Evolutionary conservation across 2,113 vertebrate species (phyloP).

Genomic region (Microcebus ravelobensis): DNA sequence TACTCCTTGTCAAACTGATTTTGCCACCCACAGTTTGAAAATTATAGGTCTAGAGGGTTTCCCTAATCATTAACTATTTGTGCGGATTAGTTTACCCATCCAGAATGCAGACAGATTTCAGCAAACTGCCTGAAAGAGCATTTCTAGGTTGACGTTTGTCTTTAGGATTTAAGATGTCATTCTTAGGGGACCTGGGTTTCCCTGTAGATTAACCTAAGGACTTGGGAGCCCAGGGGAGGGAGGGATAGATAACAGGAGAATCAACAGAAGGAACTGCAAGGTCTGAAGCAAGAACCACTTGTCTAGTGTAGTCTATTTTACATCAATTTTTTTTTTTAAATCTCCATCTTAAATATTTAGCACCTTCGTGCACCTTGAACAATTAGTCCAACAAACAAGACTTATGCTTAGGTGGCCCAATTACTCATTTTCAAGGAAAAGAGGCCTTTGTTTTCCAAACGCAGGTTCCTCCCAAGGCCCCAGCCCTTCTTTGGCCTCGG

Average conservation of each 20-base stretch:
- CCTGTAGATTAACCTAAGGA: background rate
- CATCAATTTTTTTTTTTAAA: background rate
- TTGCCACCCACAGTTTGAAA: slow-evolving; percentile 20
- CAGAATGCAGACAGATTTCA: background rate
- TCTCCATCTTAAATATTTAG: slow-evolving; percentile 32
- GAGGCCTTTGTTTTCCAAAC: fast-evolving
- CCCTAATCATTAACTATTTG: background rate
- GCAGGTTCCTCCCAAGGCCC: too few relatives aligned
- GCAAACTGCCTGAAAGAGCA: background rate
- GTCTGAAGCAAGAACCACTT: background rate
- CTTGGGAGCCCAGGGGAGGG: background rate
- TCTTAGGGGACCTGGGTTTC: background rate
- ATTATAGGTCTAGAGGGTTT: background rate
- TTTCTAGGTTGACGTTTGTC: slow-evolving; percentile 1
- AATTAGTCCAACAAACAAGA: background rate
- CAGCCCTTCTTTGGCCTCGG: background rate
- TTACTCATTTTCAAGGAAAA: background rate
- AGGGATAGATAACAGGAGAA: background rate
- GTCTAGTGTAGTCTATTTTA: background rate
- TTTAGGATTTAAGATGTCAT: background rate
- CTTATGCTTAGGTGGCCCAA: background rate
- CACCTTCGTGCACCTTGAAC: background rate
- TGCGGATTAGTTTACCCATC: background rate
- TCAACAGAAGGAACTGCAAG: background rate
- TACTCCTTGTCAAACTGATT: background rate